Evolutionary conservation across 2,797 vertebrate genomes (phyloP), one percentile per base, ranked within the genome.

Genomic region (Leuciscus waleckii): DNA sequence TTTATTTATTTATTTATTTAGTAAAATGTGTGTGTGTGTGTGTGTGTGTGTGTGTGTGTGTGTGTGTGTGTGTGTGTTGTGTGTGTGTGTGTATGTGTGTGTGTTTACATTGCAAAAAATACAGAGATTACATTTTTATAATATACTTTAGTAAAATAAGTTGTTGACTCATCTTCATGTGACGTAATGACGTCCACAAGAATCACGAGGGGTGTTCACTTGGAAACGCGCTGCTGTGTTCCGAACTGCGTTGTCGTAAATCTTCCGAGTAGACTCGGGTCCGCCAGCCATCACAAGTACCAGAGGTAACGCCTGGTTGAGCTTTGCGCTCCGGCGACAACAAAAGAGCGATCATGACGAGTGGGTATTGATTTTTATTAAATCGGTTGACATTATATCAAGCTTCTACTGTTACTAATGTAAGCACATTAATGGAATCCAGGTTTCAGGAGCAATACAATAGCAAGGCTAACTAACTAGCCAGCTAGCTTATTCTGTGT

Each of bases 271-370:
- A 13, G 29, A n/a, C 19, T 77, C 17, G 37, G 17, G 26, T 43
- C 63, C 17, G 84, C 43, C 77, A 79, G 56, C 39, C 77, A 73
- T 85, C 39, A 65, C 7, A 51, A 74, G 83, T 46, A 56, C 74
- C 46, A 35, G 68, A 58, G 77, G 56, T 80, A 65, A 67, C 77
- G 77, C 84, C 56, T 39, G 54, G 69, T 73, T 65, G 84, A 73
- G 84, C 77, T 39, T 79, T 65, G 58, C 56, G 84, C 84, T 85
- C 77, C 54, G 77, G 84, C 84, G 77, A 80, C 68, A 54, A 54
- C 23, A 74, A 71, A 71, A 80, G 56, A 80, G 67, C 10, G 79
- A 80, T 16, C 68, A 85, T 85, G 84, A 85, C 84, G 23, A 85
- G 84, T 85, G 56, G 13, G 84, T 80, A 41, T 73, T 79, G 5